Base-by-base conservation (phyloP, 2,888 invertebrate genomes). In the Magallana nippona region DNA sequence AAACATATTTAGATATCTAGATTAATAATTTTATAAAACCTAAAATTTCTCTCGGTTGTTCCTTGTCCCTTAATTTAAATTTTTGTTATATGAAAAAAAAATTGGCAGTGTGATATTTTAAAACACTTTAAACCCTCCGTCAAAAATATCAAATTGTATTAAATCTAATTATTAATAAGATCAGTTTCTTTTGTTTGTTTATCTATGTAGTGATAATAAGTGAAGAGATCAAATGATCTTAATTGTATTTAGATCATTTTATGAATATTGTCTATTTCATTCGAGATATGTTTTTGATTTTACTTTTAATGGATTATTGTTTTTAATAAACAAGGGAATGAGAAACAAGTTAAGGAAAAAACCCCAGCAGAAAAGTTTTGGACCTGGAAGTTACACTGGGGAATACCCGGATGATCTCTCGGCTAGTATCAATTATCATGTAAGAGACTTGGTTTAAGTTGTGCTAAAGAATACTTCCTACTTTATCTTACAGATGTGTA, bases 321-420 rank as follows among this genome's bases (percentile, higher is more conserved):
- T 17, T 81, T 19, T 81, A 32, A 15, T 55, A 78, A 79, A 85
- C 1, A 80, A 89, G 89, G 88, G 89, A 19, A 84, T 87, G 55
- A 88, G 89, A 27, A 89, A 88, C 79, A 90, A 90, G 84, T 62
- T 90, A 19, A 79, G 90, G 10, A 86, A 86, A 10, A 90, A 88
- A 56, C 88, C 89, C 63, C 82, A 91, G 58, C 83, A 93, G 86
- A 88, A 91, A 81, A 93, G 93, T 86, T 93, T 91, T 88, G 90
- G 92, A 77, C 93, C 93, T 17, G 92, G 92, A 57, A 92, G 92
- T 87, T 85, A 92, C 81, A 89, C 88, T 8, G 91, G 89, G 13
- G 90, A 89, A 1, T 82, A 58, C 58, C 81, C 79, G 60, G 84
- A 84, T 55, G 84, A 86, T 77, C 63, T 86, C 13, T 84, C 84